A percentile compares a stretch with the other conserved stretches of the same genome.
These are phyloP conservation scores for Anser brachyrhynchus DNA, from an alignment of 2,113 vertebrate species.

Conservation along the genomic window DNA sequence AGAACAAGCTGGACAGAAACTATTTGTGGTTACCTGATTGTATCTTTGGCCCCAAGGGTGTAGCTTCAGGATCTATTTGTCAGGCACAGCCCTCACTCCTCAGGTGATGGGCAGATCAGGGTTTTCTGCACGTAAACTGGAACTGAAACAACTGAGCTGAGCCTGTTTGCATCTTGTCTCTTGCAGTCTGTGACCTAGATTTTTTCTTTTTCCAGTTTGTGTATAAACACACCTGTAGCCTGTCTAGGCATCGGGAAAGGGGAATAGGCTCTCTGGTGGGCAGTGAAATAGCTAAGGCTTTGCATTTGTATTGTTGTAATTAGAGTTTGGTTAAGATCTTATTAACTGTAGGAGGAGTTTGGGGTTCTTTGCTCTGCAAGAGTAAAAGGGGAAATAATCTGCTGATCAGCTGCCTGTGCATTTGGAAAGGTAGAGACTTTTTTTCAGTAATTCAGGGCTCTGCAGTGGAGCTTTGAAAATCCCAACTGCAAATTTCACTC, in stretches of 20 bases:
- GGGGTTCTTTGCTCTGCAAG: not conserved
- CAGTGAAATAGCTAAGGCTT: not conserved
- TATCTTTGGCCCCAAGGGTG: not conserved
- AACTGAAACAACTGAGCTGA: not conserved
- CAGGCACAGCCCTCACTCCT: not conserved
- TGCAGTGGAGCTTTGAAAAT: not conserved
- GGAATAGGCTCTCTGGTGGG: not conserved
- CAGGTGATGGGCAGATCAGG: not conserved
- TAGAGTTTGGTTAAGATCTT: not conserved
- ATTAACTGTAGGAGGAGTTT: not conserved
- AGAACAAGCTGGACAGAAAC: not conserved
- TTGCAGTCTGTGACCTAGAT: not conserved
- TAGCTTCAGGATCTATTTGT: not conserved
- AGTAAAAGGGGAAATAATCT: not conserved
- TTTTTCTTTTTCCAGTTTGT: not conserved
- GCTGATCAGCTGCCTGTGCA: not conserved
- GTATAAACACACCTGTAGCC: not conserved
- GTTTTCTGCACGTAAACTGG: not conserved
- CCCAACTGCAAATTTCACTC: not conserved
- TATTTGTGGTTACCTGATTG: not conserved
- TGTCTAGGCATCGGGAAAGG: not conserved
- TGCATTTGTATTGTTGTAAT: not conserved
- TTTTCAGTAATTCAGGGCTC: not conserved
- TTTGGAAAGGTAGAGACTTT: not conserved
- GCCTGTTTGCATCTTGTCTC: not conserved